Evolutionary conservation across 2,888 invertebrate genomes (phyloP).

Genomic region (Patella ulyssiponensis): DNA sequence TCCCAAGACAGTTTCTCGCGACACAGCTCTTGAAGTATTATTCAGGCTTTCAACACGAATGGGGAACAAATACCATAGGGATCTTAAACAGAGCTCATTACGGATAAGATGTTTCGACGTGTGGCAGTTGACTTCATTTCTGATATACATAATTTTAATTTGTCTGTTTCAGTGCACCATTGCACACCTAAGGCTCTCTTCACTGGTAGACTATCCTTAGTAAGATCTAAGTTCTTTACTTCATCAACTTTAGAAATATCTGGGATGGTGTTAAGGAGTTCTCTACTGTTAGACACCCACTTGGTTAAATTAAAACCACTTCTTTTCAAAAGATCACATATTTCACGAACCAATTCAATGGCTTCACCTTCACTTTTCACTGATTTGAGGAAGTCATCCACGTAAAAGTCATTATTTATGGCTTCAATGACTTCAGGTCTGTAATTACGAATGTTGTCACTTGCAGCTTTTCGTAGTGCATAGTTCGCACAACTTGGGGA

Average conservation of each 20-base stretch:
- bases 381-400: too few relatives aligned
- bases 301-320: conserved; percentile 27
- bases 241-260: conserved; percentile 7
- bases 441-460: not conserved
- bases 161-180: conserved; percentile 19
- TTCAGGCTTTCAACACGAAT: not conserved
- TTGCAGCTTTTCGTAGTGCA: conserved; percentile 4
- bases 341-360: conserved; percentile 18
- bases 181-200: conserved; percentile 24
- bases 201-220: conserved; percentile 18
- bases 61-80: not conserved
- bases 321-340: conserved; percentile 11
- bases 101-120: conserved; percentile 10
- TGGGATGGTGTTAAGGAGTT: conserved; percentile 22
- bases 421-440: conserved; percentile 4
- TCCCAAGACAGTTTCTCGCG: not conserved
- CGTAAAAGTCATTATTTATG: conserved; percentile 28
- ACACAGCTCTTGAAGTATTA: not conserved
- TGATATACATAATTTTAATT: conserved; percentile 4
- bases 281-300: conserved; percentile 23
- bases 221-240: conserved; percentile 17
- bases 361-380: conserved; percentile 18
- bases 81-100: conserved; percentile 10
- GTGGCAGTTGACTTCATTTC: not conserved
- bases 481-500: conserved; percentile 5